These are phyloP conservation scores for Drosophila bunnanda DNA, from an alignment of 2,888 invertebrate species.

Conservation along the genomic window DNA sequence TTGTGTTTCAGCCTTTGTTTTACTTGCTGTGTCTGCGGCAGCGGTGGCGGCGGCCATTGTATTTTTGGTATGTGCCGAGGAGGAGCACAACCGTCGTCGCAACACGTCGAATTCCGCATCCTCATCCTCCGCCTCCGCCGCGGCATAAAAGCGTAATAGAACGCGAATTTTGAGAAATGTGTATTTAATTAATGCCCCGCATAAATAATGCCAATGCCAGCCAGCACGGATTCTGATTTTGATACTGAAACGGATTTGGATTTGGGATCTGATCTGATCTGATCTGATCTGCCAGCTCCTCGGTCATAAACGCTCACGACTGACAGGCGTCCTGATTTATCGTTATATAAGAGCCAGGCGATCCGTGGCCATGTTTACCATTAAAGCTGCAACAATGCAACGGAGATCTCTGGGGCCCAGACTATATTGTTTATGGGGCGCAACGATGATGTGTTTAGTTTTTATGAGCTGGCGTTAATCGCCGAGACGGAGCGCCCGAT, in stretches of 20 bases:
- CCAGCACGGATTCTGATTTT: slow-evolving; percentile 4
- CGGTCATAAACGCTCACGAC: not conserved
- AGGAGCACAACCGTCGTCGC: slow-evolving; percentile 23
- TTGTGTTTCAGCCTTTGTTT: slow-evolving; percentile 36
- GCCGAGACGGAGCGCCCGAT: slow-evolving; percentile 30
- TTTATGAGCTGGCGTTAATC: slow-evolving; percentile 35
- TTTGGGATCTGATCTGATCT: not conserved
- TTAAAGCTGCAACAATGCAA: slow-evolving; percentile 60
- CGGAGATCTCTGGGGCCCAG: slow-evolving; percentile 51
- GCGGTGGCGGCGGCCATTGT: slow-evolving; percentile 23
- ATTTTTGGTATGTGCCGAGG: slow-evolving; percentile 38
- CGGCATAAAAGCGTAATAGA: slow-evolving; percentile 20
- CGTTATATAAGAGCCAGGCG: slow-evolving; percentile 63
- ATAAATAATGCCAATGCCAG: slow-evolving; percentile 60
- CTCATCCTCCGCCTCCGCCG: slow-evolving; percentile 1
- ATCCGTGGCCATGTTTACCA: slow-evolving; percentile 60
- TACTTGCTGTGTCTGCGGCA: slow-evolving; percentile 34
- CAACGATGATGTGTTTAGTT: slow-evolving; percentile 22
- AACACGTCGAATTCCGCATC: slow-evolving; percentile 38
- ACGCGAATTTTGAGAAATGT: slow-evolving; percentile 39
- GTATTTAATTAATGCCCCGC: slow-evolving; percentile 45
- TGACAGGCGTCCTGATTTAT: slow-evolving; percentile 51
- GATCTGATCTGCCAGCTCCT: not conserved
- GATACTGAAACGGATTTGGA: slow-evolving; percentile 23
- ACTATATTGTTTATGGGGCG: slow-evolving; percentile 38